A percentile compares a stretch with the other conserved stretches of the same genome.
These are phyloP conservation scores for Melanophora roralis DNA, from an alignment of 2,888 invertebrate species.

Conservation along the genomic window DNA sequence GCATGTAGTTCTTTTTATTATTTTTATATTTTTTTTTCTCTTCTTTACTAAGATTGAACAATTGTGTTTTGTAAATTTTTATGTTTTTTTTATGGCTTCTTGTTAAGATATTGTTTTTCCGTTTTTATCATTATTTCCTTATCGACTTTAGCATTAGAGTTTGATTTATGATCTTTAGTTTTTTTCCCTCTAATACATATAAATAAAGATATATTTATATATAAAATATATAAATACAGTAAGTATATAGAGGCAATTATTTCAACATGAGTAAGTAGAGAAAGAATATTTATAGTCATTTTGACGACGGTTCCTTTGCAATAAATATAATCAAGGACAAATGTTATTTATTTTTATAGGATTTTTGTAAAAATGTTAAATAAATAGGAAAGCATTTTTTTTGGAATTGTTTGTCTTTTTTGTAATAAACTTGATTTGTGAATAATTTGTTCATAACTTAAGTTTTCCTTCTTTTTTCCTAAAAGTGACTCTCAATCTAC, in stretches of 20 bases:
- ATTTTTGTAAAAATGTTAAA: too few relatives aligned
- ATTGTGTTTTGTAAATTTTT: slow-evolving; percentile 3
- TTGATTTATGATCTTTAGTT: slow-evolving; percentile 49
- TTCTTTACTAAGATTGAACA: neutral
- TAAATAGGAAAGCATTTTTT: too few relatives aligned
- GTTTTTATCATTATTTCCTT: slow-evolving; percentile 26
- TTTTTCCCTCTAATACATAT: neutral
- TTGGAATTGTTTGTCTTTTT: too few relatives aligned
- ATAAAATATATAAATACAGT: too few relatives aligned
- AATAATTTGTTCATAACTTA: too few relatives aligned
- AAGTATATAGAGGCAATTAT: neutral
- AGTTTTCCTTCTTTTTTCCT: too few relatives aligned
- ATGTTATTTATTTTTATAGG: neutral
- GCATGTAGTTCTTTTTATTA: neutral
- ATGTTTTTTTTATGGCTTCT: neutral
- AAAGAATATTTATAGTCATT: neutral
- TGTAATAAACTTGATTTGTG: too few relatives aligned
- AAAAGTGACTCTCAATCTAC: too few relatives aligned
- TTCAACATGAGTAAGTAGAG: neutral
- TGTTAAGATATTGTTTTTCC: slow-evolving; percentile 12
- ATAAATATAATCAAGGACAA: neutral
- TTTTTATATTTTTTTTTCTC: neutral
- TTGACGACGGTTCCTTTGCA: neutral
- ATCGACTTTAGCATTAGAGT: slow-evolving; percentile 38
- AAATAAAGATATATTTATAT: too few relatives aligned